Evolutionary conservation across 2,888 invertebrate genomes (phyloP).

Genomic region (Rotaria socialis): DNA sequence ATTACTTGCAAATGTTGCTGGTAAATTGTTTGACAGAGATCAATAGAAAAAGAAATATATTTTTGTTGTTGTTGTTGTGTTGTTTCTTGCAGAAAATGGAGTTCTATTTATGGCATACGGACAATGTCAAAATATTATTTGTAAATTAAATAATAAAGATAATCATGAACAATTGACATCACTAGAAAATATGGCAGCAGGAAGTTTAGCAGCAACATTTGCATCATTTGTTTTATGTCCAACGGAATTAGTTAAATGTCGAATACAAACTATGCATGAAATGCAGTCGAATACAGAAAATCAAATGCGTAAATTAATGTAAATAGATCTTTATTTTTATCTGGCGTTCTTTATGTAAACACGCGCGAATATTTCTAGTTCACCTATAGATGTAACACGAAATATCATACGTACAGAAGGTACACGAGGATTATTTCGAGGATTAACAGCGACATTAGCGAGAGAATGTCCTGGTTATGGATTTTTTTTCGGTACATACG

Average conservation of each 20-base stretch:
- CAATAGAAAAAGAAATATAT: background rate
- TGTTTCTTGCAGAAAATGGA: slow-evolving; percentile 74
- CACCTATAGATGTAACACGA: slow-evolving; percentile 67
- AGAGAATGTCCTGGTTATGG: slow-evolving; percentile 99
- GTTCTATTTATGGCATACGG: slow-evolving; percentile 92
- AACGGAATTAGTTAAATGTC: slow-evolving; percentile 93
- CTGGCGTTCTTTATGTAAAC: background rate
- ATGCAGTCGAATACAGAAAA: background rate
- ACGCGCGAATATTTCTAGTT: slow-evolving; percentile 46
- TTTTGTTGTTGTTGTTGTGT: background rate
- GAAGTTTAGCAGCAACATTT: slow-evolving; percentile 90
- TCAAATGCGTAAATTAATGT: background rate
- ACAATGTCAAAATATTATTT: slow-evolving; percentile 82
- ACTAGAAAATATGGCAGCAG: slow-evolving; percentile 78
- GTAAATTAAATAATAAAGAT: slow-evolving; percentile 52
- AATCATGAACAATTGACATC: slow-evolving; percentile 69
- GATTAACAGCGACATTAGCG: slow-evolving; percentile 80
- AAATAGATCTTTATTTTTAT: background rate
- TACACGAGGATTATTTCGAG: slow-evolving; percentile 69
- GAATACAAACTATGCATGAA: slow-evolving; percentile 82
- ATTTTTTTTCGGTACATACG: slow-evolving; percentile 94
- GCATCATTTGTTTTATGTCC: slow-evolving; percentile 92
- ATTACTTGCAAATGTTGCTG: slow-evolving; percentile 83
- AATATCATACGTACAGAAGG: slow-evolving; percentile 65
- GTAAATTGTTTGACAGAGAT: background rate